These are phyloP conservation scores for Tichodroma muraria DNA, from an alignment of 2,113 vertebrate genomes.

Conservation along the genomic window DNA sequence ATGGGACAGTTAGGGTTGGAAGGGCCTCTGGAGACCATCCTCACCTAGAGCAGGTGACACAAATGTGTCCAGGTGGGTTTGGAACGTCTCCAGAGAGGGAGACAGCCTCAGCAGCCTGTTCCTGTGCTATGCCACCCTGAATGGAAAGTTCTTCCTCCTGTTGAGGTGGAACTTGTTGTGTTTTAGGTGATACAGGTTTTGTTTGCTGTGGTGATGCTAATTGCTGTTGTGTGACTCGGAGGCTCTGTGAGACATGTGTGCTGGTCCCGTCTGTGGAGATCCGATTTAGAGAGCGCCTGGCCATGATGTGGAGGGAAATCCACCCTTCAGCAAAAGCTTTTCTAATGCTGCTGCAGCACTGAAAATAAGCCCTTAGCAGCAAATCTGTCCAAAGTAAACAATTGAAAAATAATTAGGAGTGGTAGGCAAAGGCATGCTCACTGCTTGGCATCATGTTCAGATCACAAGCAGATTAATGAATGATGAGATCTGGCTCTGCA, in stretches of 20 bases:
- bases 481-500: neutral
- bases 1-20: neutral
- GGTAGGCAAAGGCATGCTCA: neutral
- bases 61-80: neutral
- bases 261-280: neutral
- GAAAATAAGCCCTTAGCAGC: neutral
- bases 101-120: neutral
- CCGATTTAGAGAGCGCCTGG: neutral
- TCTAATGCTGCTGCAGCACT: neutral
- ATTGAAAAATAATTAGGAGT: neutral
- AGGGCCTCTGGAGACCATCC: neutral
- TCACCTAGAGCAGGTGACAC: neutral
- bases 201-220: neutral
- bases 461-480: neutral
- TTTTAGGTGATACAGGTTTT: neutral
- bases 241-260: neutral
- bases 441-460: neutral
- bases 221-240: neutral
- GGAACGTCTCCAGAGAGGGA: neutral
- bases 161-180: neutral
- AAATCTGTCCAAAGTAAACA: constrained; percentile 16
- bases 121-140: neutral
- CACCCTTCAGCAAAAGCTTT: neutral
- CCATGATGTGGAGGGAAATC: neutral
- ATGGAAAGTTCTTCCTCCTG: neutral